Evolutionary conservation across 30 jellyfish, hydroid and myxozoan genomes (phyloP).

Genomic region (Aurelia aurita complex sp. Pacific): DNA sequence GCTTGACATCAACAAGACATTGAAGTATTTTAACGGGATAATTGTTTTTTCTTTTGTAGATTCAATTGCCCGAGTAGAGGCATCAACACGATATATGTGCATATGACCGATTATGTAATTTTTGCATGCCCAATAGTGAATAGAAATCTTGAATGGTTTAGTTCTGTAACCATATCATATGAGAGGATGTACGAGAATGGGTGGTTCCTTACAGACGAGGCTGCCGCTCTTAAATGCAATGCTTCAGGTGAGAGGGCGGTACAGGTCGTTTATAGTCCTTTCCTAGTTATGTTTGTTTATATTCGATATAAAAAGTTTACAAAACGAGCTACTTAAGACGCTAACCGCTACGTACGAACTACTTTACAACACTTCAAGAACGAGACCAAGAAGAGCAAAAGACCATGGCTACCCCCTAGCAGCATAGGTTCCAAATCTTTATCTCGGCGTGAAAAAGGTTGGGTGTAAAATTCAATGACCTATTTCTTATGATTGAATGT

Average conservation of each 20-base stretch:
- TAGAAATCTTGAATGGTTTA: not conserved
- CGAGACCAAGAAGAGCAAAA: too few relatives aligned
- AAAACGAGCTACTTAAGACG: too few relatives aligned
- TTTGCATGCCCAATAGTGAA: not conserved
- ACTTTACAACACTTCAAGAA: too few relatives aligned
- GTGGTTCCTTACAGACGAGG: not conserved
- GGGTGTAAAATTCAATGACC: too few relatives aligned
- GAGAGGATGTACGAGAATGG: not conserved
- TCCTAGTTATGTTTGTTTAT: not conserved
- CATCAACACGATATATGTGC: conserved; percentile 14
- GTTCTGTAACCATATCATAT: not conserved
- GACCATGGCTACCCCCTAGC: too few relatives aligned
- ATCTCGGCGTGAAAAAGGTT: too few relatives aligned
- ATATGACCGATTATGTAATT: not conserved
- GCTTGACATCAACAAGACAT: too few relatives aligned
- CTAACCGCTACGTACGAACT: too few relatives aligned
- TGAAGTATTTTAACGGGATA: too few relatives aligned
- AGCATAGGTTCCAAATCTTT: too few relatives aligned
- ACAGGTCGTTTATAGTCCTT: not conserved
- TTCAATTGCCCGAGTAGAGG: conserved; percentile 38
- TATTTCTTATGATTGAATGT: too few relatives aligned
- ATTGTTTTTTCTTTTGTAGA: not conserved
- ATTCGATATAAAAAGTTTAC: too few relatives aligned
- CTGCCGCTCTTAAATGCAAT: not conserved
- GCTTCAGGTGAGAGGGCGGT: not conserved